Percentiles rank a stretch among this genome's conserved stretches.
phyloP scores from a whole-genome alignment of 2,888 invertebrate genomes.

The Teleogryllus oceanicus region DNA sequence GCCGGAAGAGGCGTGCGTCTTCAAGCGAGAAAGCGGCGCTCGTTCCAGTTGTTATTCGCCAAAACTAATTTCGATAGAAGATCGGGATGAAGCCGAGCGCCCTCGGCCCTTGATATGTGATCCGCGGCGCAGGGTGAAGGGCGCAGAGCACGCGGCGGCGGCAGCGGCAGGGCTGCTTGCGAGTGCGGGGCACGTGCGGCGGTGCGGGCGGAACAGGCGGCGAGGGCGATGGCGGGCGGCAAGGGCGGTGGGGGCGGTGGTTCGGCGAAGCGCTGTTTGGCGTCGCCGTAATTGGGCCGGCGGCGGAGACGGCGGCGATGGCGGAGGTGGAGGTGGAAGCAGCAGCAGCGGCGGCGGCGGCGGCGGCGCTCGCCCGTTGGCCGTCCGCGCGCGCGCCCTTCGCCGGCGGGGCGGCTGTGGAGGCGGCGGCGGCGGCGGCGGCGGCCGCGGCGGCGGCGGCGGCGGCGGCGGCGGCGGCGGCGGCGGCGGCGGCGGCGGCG shows the following conservation, averaged over 20 bases:
- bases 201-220: not conserved
- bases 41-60: too few species aligned
- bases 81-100: not conserved
- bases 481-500: not conserved
- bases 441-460: not conserved
- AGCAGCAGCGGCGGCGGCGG: not conserved
- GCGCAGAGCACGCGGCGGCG: too few species aligned
- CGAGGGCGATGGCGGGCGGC: not conserved
- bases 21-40: too few species aligned
- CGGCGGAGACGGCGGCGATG: not conserved
- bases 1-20: too few species aligned
- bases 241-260: not conserved
- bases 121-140: not conserved
- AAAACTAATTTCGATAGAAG: not conserved
- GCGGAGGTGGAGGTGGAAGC: not conserved
- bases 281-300: not conserved
- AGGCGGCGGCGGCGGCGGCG: not conserved
- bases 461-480: not conserved
- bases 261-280: not conserved
- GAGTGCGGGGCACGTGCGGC: slow-evolving; percentile 1
- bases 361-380: not conserved
- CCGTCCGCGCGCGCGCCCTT: not conserved
- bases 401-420: not conserved
- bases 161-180: not conserved
- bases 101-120: slow-evolving; percentile 18